phyloP scores from a whole-genome alignment of 1,140 invertebrate genomes.

The Pseudomyrmex pallidus region DNA sequence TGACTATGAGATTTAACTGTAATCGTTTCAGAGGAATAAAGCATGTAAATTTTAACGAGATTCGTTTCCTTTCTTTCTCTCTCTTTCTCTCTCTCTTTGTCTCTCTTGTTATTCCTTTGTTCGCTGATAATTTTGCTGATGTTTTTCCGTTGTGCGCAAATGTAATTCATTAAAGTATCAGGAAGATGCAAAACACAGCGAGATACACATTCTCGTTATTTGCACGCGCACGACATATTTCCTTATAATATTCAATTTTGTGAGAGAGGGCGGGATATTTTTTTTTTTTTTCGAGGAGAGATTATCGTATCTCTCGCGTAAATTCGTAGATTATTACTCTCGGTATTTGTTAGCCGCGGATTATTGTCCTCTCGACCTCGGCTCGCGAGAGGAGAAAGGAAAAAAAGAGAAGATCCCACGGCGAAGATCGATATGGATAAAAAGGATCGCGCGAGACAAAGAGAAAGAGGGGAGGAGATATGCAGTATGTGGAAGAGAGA shows the following conservation, averaged over 20 bases:
- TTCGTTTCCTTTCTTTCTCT: not conserved
- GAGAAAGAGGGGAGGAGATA: not conserved
- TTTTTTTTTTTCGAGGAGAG: no score
- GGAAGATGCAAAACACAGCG: no score
- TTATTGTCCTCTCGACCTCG: conserved; percentile 7
- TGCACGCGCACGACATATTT: no score
- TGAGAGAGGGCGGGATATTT: no score
- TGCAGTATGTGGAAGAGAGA: no score
- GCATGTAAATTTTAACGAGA: no score
- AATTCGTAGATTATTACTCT: not conserved
- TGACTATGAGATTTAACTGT: no score
- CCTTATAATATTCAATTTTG: no score
- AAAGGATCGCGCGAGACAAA: conserved; percentile 23
- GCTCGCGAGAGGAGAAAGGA: not conserved
- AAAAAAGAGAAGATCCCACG: conserved; percentile 1
- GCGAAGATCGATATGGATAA: conserved; percentile 8
- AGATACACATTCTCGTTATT: no score
- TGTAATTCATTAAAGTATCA: no score
- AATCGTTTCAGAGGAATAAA: no score
- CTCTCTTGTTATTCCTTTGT: conserved; percentile 5
- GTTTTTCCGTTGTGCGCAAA: no score
- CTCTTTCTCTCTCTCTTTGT: conserved; percentile 3
- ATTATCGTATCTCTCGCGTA: not conserved
- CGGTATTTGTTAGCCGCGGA: not conserved
- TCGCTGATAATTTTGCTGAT: not conserved